Percentiles rank a stretch among this genome's conserved stretches.
Conservation (phyloP, 1,140 invertebrate genomes). For the Tetraneura akinire region DNA sequence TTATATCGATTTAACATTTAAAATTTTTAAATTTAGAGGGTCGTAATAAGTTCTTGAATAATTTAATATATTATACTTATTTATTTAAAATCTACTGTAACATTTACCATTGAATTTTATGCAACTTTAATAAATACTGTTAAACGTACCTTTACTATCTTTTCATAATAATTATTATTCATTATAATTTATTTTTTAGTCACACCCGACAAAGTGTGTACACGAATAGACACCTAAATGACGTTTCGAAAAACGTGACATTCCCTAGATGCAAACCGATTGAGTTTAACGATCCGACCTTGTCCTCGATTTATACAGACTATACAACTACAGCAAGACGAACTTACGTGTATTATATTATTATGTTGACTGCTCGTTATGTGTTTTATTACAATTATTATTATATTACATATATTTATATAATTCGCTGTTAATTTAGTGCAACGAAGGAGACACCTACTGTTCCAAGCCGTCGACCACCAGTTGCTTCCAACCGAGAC, state of each 20-base stretch:
- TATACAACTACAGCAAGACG: not conserved
- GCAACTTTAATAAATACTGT: not conserved
- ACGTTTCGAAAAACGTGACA: not conserved
- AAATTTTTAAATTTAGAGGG: too few species aligned
- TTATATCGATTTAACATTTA: too few species aligned
- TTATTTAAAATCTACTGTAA: too few species aligned
- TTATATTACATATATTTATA: not conserved
- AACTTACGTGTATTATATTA: constrained; percentile 4
- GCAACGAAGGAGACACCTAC: constrained; percentile 35
- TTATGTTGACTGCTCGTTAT: not conserved
- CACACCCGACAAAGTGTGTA: not conserved
- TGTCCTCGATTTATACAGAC: constrained; percentile 48
- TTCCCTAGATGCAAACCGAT: not conserved
- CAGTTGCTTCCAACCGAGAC: constrained; percentile 43
- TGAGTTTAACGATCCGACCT: constrained; percentile 33
- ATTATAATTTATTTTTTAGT: not conserved
- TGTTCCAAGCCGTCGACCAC: constrained; percentile 37
- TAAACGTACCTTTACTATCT: not conserved
- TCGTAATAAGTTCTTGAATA: too few species aligned
- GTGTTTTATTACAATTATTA: not conserved
- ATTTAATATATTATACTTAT: too few species aligned
- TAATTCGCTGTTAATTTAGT: constrained; percentile 41
- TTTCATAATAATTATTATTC: not conserved
- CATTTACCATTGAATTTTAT: not conserved
- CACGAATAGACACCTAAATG: not conserved